phyloP scores from a whole-genome alignment of 2,888 invertebrate species.

The Apantesis nais region DNA sequence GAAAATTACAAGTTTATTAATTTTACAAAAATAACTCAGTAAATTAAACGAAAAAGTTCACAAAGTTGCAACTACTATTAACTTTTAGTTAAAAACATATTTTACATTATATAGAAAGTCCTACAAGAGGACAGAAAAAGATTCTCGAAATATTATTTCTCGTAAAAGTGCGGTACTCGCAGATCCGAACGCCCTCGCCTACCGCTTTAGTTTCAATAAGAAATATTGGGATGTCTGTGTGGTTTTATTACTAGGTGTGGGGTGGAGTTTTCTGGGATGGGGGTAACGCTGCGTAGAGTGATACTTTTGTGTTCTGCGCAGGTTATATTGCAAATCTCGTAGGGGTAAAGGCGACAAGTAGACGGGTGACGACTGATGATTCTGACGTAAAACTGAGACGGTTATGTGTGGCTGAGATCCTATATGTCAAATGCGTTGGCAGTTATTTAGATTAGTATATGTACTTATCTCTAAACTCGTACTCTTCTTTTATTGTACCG shows the following conservation, averaged over 20 bases:
- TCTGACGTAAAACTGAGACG: slow-evolving; percentile 41
- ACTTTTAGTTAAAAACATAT: slow-evolving; percentile 1
- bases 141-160: slow-evolving; percentile 8
- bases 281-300: slow-evolving; percentile 54
- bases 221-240: slow-evolving; percentile 7
- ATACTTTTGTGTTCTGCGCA: slow-evolving; percentile 57
- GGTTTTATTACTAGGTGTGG: slow-evolving; percentile 48
- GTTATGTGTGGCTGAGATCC: slow-evolving; percentile 36
- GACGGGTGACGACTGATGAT: slow-evolving; percentile 56
- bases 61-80: too few relatives aligned
- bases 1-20: slow-evolving; percentile 9
- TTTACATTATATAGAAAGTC: neutral
- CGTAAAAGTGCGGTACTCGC: slow-evolving; percentile 13
- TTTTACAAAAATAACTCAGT: neutral
- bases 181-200: neutral
- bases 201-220: slow-evolving; percentile 18
- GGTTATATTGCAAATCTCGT: slow-evolving; percentile 47
- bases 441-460: slow-evolving; percentile 1
- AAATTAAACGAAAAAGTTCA: neutral
- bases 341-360: slow-evolving; percentile 52
- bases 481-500: neutral
- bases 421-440: slow-evolving; percentile 42
- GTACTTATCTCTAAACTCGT: neutral
- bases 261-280: slow-evolving; percentile 43
- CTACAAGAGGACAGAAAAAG: neutral